Base-by-base conservation (phyloP, 2,113 vertebrate genomes). In the Seriola quinqueradiata region DNA sequence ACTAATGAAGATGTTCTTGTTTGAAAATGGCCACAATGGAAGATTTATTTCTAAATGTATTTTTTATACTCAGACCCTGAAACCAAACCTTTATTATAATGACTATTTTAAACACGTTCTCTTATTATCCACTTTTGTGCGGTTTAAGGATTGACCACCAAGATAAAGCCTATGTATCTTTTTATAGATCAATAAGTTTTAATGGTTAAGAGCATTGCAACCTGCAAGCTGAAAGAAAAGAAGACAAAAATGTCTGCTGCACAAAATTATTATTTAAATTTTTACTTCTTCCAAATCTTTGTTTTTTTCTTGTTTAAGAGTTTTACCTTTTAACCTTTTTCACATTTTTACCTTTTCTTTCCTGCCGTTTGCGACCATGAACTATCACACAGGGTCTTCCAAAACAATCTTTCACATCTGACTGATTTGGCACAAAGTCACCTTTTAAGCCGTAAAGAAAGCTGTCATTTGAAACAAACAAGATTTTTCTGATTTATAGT, bases 1-100 rank as follows among this genome's bases (percentile, higher is more conserved):
- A 59, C 23, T 58, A 23, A 70, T 70, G 48, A 72, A 75, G 70
- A 75, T 54, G 28, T 64, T 67, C 52, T 40, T 38, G 66, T 48
- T 50, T 57, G 52, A 74, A 68, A 54, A 69, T 13, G 13, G 0
- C 23, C 57, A 65, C 4, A 6, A 34, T 7, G 21, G 1, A 70
- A 2, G 4, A 61, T 38, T 75, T 10, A 34, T 70, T 73, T 68
- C 4, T 70, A 34, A 34, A 44, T 60, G 17, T 58, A 2, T 19
- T 68, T 19, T 19, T 40, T 36, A 9, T 64, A 9, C n/a, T 5
- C 14, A 32, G 4, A 19, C 4, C n/a, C 63, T 59, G 7, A 23
- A 61, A 21, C 23, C 7, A 73, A 32, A 59, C 23, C 16, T 36
- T 46, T 36, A 23, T 25, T n/a, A 17, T 28, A 10, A 4, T 65